These are phyloP conservation scores for Oreochromis tanganicae DNA, from an alignment of 2,113 vertebrate species.

Conservation along the genomic window DNA sequence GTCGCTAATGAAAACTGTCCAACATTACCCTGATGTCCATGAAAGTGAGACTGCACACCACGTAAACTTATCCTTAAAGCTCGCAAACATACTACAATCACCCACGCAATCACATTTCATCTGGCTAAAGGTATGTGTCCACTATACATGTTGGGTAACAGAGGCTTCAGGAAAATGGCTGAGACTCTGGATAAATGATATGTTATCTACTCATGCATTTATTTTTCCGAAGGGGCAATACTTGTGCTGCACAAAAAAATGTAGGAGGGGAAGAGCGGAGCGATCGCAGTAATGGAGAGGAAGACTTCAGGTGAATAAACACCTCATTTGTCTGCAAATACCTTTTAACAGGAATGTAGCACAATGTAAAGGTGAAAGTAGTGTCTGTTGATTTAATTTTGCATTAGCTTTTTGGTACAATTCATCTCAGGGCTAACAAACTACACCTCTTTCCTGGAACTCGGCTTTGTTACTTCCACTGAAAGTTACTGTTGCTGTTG, in stretches of 20 bases:
- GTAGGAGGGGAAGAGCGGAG: background rate
- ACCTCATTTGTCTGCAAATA: background rate
- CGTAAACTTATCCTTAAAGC: background rate
- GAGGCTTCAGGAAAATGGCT: background rate
- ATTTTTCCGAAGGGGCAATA: background rate
- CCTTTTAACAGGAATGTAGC: background rate
- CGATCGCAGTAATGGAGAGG: background rate
- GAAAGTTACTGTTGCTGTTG: background rate
- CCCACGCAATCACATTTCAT: background rate
- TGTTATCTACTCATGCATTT: background rate
- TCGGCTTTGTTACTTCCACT: background rate
- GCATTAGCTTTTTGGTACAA: background rate
- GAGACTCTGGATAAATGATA: background rate
- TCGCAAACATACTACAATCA: background rate
- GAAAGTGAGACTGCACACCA: background rate
- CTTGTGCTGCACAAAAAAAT: background rate
- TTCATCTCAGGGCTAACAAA: background rate
- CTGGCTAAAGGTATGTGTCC: background rate
- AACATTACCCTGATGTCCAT: background rate
- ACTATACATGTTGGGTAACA: background rate
- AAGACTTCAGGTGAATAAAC: background rate
- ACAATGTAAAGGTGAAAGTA: background rate
- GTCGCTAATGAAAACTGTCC: background rate
- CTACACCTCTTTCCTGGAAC: background rate
- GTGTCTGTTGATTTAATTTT: background rate